Evolutionary conservation across 2,888 invertebrate genomes (phyloP).

Genomic region (Agrilus cyanescens): DNA sequence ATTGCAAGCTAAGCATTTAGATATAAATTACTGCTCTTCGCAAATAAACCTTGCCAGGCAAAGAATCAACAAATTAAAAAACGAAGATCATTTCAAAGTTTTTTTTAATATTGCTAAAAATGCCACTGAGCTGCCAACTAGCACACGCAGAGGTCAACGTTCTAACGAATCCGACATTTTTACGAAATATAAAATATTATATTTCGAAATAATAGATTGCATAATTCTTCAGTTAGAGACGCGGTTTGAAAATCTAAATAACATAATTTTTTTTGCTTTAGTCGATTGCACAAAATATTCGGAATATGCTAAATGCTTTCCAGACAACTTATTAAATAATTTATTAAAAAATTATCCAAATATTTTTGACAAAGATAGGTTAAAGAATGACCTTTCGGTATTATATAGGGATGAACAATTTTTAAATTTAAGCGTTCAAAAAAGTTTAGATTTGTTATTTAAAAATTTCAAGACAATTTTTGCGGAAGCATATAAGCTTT

Average conservation of each 20-base stretch:
- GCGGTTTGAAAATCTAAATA: not conserved
- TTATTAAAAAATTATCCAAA: slow-evolving; percentile 1
- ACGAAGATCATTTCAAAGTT: not conserved
- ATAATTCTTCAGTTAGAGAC: not conserved
- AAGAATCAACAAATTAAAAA: no score
- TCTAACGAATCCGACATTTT: slow-evolving; percentile 2
- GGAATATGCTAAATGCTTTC: not conserved
- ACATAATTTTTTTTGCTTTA: not conserved
- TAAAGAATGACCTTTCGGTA: slow-evolving; percentile 6
- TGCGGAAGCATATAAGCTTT: slow-evolving; percentile 9
- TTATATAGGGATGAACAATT: slow-evolving; percentile 3
- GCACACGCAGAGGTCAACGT: no score
- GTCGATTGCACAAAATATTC: not conserved
- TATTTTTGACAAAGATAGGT: slow-evolving; percentile 1
- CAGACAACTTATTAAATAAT: slow-evolving; percentile 4
- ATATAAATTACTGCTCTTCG: slow-evolving; percentile 14
- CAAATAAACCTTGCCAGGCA: slow-evolving; percentile 9
- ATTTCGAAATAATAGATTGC: slow-evolving; percentile 4
- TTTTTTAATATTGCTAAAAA: no score
- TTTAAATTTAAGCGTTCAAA: not conserved
- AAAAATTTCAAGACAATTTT: slow-evolving; percentile 5
- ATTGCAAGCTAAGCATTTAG: slow-evolving; percentile 13
- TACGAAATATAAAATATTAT: slow-evolving; percentile 1
- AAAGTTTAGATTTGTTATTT: not conserved
- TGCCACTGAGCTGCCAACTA: no score